A percentile compares a stretch with the other conserved stretches of the same genome.
phyloP scores from a whole-genome alignment of 2,888 invertebrate species.

The Phlogophora meticulosa region DNA sequence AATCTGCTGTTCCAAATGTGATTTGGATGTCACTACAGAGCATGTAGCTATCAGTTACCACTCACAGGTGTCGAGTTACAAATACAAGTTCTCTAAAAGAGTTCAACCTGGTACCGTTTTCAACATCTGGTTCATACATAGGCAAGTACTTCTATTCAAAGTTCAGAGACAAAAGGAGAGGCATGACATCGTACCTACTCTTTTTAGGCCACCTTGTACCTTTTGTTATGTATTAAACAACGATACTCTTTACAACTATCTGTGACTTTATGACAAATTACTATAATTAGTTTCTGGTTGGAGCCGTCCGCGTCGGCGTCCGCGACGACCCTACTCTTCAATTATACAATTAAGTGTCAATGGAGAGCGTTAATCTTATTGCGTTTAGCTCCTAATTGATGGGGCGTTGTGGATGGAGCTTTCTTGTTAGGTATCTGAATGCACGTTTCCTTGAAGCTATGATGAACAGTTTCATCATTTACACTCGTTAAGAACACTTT shows the following conservation, averaged over 20 bases:
- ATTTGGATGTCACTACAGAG: slow-evolving; percentile 15
- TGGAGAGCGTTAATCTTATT: slow-evolving; percentile 67
- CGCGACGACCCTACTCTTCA: slow-evolving; percentile 47
- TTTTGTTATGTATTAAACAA: slow-evolving; percentile 24
- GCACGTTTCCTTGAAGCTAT: neutral
- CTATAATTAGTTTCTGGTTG: slow-evolving; percentile 54
- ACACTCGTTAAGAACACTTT: neutral
- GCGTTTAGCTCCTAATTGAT: slow-evolving; percentile 51
- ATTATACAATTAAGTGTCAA: slow-evolving; percentile 67
- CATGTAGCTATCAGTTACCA: slow-evolving; percentile 37
- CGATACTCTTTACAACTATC: slow-evolving; percentile 4
- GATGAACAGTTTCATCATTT: neutral
- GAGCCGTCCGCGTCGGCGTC: slow-evolving; percentile 44
- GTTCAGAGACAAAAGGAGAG: slow-evolving; percentile 44
- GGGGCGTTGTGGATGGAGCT: slow-evolving; percentile 33
- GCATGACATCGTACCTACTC: slow-evolving; percentile 2
- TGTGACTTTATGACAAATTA: slow-evolving; percentile 55
- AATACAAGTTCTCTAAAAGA: slow-evolving; percentile 37
- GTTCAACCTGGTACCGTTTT: slow-evolving; percentile 16
- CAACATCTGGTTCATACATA: slow-evolving; percentile 17
- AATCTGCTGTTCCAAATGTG: slow-evolving; percentile 19
- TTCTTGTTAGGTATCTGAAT: slow-evolving; percentile 16
- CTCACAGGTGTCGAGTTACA: slow-evolving; percentile 38
- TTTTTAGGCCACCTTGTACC: slow-evolving; percentile 16
- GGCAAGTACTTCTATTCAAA: slow-evolving; percentile 44